phyloP scores from a whole-genome alignment of 2,888 invertebrate species.

The Aphidoletes aphidimyza region DNA sequence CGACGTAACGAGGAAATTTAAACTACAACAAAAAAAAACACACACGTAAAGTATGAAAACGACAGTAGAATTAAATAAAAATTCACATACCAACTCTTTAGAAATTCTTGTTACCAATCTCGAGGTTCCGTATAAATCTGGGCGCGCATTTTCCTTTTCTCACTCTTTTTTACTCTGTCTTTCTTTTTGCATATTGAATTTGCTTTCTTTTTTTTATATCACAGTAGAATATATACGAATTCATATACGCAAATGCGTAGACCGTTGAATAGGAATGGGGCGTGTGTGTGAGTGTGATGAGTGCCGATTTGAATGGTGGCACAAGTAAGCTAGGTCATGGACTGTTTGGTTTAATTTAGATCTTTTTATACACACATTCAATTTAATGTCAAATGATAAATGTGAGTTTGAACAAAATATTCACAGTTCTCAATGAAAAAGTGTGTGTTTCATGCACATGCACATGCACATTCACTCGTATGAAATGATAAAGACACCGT shows the following conservation, averaged over 20 bases:
- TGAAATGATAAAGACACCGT: neutral
- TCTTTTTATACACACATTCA: neutral
- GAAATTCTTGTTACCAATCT: neutral
- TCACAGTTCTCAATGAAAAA: too few relatives aligned
- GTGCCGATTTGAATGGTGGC: neutral
- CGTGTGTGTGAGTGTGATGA: neutral
- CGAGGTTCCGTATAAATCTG: too few relatives aligned
- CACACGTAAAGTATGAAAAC: conserved; percentile 20
- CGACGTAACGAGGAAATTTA: conserved; percentile 22
- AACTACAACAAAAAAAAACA: too few relatives aligned
- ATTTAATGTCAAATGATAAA: neutral
- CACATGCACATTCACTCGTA: neutral
- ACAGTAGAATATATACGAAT: neutral
- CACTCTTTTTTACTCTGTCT: neutral
- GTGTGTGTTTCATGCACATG: too few relatives aligned
- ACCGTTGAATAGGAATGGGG: neutral
- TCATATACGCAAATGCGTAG: conserved; percentile 6
- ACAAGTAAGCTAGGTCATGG: neutral
- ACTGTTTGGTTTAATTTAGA: conserved; percentile 17
- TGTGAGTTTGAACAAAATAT: neutral
- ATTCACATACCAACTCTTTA: conserved; percentile 15
- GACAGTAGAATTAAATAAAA: conserved; percentile 51
- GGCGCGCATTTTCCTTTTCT: neutral
- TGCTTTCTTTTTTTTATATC: neutral
- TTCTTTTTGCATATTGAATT: neutral